Conservation (phyloP, 35 echinoderm and acorn worm genomes). For the Holothuria glaberrima region DNA sequence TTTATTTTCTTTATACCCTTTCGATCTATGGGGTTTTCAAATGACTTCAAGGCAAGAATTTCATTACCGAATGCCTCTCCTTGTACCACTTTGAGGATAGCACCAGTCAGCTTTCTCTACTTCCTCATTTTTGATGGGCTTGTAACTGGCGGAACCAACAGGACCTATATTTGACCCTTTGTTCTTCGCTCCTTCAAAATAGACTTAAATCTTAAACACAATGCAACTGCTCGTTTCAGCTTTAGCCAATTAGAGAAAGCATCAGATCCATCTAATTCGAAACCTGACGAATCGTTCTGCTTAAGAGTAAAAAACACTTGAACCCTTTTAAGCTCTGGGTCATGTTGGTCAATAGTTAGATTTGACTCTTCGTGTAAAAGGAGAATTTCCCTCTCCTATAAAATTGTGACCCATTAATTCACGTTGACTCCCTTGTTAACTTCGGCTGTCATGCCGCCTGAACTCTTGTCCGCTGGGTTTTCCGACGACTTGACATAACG, state of each 20-base stretch:
- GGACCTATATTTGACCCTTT: neutral
- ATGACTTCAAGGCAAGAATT: conserved; percentile 6
- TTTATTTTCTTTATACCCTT: neutral
- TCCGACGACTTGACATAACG: conserved; percentile 58
- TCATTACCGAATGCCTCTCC: neutral
- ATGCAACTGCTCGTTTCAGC: neutral
- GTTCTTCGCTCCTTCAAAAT: neutral
- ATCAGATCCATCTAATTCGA: neutral
- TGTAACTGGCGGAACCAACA: neutral
- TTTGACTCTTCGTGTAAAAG: neutral
- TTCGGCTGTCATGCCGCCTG: conserved; percentile 25
- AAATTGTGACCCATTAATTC: conserved; percentile 1
- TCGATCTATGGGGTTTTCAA: neutral
- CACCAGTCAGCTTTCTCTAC: neutral
- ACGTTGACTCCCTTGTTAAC: neutral
- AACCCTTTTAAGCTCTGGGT: conserved; percentile 1
- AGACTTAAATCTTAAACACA: neutral
- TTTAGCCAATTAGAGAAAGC: neutral
- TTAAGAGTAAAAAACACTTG: neutral
- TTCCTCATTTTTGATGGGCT: neutral
- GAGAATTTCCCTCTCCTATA: neutral
- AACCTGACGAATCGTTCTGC: neutral
- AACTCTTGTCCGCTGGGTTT: conserved; percentile 51
- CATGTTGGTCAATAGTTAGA: neutral
- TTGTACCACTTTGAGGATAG: neutral